These are phyloP conservation scores for Elephantulus edwardii DNA, from an alignment of 2,113 vertebrate genomes.

Conservation along the genomic window DNA sequence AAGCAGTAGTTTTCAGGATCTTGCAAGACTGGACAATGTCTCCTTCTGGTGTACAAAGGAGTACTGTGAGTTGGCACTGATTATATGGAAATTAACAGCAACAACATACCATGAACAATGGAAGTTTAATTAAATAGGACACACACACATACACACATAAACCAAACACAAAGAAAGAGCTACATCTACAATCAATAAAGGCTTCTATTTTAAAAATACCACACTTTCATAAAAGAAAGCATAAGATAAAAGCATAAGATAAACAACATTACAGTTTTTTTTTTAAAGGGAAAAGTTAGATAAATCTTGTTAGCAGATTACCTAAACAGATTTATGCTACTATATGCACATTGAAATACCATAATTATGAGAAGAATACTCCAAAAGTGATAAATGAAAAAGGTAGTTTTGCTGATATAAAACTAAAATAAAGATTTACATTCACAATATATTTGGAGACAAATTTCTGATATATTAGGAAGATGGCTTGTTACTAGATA, in stretches of 20 bases:
- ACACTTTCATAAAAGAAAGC: neutral
- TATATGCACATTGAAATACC: neutral
- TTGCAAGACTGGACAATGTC: too few species aligned
- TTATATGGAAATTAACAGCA: too few species aligned
- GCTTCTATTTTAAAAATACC: neutral
- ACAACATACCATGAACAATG: too few species aligned
- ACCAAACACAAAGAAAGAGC: neutral
- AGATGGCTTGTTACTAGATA: neutral
- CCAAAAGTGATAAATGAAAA: neutral
- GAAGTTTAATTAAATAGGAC: too few species aligned
- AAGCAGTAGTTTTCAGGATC: too few species aligned
- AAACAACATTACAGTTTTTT: neutral
- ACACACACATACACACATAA: too few species aligned
- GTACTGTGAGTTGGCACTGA: too few species aligned
- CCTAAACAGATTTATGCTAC: neutral
- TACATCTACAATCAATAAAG: neutral
- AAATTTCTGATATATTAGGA: slow-evolving; percentile 19
- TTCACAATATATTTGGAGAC: neutral
- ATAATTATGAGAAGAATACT: neutral
- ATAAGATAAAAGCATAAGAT: neutral
- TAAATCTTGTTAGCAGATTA: neutral
- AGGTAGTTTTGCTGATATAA: neutral
- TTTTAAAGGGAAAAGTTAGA: neutral
- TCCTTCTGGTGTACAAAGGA: too few species aligned
- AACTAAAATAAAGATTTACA: neutral